A percentile compares a stretch with the other conserved stretches of the same genome.
Evolutionary conservation across 2,113 vertebrate species (phyloP).

Genomic region (Melanerpes formicivorus): DNA sequence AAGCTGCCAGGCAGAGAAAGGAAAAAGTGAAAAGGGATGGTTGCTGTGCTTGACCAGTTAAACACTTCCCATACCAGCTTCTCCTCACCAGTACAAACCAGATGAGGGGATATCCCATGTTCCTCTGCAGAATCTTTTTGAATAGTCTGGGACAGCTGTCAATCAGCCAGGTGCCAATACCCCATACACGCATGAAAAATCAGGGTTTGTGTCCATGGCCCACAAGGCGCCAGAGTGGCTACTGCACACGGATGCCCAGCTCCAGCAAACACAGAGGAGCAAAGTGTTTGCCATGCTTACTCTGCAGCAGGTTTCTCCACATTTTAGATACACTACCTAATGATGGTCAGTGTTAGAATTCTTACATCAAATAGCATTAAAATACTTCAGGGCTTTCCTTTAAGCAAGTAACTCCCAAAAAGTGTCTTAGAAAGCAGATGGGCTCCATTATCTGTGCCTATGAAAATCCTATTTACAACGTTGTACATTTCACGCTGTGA

Average conservation of each 20-base stretch:
- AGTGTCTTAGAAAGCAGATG: slow-evolving; percentile 79
- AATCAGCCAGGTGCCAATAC: slow-evolving; percentile 35
- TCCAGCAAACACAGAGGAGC: not conserved
- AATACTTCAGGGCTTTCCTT: slow-evolving; percentile 46
- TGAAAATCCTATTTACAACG: slow-evolving; percentile 83
- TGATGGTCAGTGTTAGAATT: slow-evolving; percentile 9
- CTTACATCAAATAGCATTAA: slow-evolving; percentile 37
- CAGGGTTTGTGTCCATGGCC: not conserved
- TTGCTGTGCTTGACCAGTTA: not conserved
- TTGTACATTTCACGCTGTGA: slow-evolving; percentile 82
- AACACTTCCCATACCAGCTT: not conserved
- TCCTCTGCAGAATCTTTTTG: not conserved
- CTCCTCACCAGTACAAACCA: not conserved
- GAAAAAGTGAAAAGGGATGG: not conserved
- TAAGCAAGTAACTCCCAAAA: slow-evolving; percentile 63
- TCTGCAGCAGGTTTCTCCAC: not conserved
- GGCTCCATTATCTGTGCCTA: slow-evolving; percentile 76
- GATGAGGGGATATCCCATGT: not conserved
- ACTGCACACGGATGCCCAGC: not conserved
- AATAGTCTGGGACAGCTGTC: slow-evolving; percentile 6
- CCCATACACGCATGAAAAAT: not conserved
- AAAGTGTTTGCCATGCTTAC: not conserved
- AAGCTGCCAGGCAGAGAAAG: not conserved
- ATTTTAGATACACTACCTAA: not conserved
- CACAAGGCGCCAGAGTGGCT: not conserved